These are phyloP conservation scores for Chiloscyllium punctatum DNA, from an alignment of 2,797 vertebrate genomes.

Conservation along the genomic window DNA sequence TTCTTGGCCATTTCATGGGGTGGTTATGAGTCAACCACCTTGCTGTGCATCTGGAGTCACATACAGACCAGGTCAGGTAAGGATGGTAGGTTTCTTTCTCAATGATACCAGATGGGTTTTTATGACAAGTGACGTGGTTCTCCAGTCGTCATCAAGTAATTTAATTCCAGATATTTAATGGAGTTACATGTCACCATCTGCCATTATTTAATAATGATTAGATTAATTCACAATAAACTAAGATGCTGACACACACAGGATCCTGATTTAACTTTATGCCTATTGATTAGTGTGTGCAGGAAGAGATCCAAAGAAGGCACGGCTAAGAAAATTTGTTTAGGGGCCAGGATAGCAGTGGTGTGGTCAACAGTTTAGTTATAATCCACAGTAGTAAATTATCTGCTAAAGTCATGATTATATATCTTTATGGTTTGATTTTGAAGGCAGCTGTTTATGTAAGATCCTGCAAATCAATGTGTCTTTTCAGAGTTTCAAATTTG, in stretches of 20 bases:
- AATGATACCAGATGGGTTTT: too few relatives aligned
- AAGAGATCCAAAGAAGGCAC: neutral
- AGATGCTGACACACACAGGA: neutral
- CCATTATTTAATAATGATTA: too few relatives aligned
- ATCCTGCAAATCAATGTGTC: neutral
- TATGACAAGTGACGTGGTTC: too few relatives aligned
- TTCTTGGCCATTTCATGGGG: too few relatives aligned
- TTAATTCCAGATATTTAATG: too few relatives aligned
- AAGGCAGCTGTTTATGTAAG: neutral
- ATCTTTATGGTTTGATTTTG: neutral
- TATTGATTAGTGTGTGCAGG: neutral
- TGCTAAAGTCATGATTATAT: neutral
- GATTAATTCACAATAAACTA: neutral
- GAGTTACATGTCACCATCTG: too few relatives aligned
- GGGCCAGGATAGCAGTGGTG: neutral
- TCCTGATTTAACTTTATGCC: neutral
- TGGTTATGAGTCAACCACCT: too few relatives aligned
- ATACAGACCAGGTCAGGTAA: too few relatives aligned
- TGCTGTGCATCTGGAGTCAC: too few relatives aligned
- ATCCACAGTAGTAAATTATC: neutral
- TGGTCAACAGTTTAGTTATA: neutral
- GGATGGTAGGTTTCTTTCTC: too few relatives aligned
- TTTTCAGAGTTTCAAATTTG: neutral
- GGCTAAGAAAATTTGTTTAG: neutral
- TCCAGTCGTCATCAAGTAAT: too few relatives aligned